These are phyloP conservation scores for Tretioscincus oriximinensis DNA, from an alignment of 2,113 vertebrate genomes.

Conservation along the genomic window DNA sequence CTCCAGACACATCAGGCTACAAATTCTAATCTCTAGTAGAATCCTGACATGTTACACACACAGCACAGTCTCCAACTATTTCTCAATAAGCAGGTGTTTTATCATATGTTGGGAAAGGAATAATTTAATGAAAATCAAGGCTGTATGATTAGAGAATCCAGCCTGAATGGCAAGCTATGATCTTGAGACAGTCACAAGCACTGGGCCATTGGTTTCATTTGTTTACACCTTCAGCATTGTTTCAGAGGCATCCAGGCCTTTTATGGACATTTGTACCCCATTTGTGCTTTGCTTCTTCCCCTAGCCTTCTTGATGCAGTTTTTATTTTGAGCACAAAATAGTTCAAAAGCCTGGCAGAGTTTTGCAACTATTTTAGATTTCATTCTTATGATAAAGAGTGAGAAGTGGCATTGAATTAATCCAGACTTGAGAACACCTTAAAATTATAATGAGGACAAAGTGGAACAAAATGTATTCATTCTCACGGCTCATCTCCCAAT, in stretches of 20 bases:
- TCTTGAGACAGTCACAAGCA: slow-evolving; percentile 26
- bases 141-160: slow-evolving; percentile 20
- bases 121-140: slow-evolving; percentile 34
- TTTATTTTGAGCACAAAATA: slow-evolving; percentile 38
- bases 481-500: slow-evolving; percentile 67
- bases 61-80: slow-evolving; percentile 6
- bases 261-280: slow-evolving; percentile 21
- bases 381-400: slow-evolving; percentile 59
- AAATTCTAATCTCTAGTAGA: not conserved
- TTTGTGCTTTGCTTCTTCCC: slow-evolving; percentile 29
- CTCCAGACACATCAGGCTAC: too few species aligned
- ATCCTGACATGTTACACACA: slow-evolving; percentile 17
- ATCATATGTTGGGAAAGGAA: not conserved
- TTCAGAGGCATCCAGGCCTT: slow-evolving; percentile 17
- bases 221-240: slow-evolving; percentile 23
- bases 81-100: slow-evolving; percentile 39
- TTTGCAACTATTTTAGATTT: slow-evolving; percentile 62
- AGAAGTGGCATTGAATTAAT: slow-evolving; percentile 70
- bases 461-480: slow-evolving; percentile 70
- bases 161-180: slow-evolving; percentile 25
- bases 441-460: slow-evolving; percentile 71
- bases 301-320: slow-evolving; percentile 45
- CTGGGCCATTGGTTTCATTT: slow-evolving; percentile 12
- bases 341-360: slow-evolving; percentile 24
- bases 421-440: slow-evolving; percentile 68